Evolutionary conservation across 2,113 vertebrate species (phyloP).

Genomic region (Odocoileus hemionus): DNA sequence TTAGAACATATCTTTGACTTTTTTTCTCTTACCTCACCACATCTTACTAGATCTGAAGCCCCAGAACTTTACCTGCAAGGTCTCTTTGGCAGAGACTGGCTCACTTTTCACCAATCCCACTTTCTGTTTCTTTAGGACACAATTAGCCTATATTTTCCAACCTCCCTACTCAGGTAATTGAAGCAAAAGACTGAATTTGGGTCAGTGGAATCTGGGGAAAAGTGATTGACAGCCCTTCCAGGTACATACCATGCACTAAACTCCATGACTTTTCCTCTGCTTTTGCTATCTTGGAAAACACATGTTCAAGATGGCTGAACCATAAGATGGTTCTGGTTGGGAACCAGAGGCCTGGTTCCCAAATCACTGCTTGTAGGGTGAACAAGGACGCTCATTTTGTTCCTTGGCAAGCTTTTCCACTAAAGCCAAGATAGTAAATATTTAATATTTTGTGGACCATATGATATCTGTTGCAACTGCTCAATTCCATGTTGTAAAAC

Average conservation of each 20-base stretch:
- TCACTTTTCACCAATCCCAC: not conserved
- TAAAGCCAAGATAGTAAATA: not conserved
- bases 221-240: not conserved
- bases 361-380: not conserved
- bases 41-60: not conserved
- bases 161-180: not conserved
- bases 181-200: not conserved
- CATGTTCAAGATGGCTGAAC: not conserved
- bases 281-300: not conserved
- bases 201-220: not conserved
- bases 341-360: not conserved
- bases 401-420: not conserved
- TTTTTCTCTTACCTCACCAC: not conserved
- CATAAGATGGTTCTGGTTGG: not conserved
- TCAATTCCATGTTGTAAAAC: not conserved
- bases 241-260: not conserved
- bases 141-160: not conserved
- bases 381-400: not conserved
- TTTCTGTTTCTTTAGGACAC: not conserved
- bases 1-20: not conserved
- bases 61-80: not conserved
- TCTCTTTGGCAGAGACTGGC: not conserved
- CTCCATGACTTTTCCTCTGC: not conserved
- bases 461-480: not conserved
- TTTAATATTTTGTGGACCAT: not conserved